Conservation (phyloP, 2,113 vertebrate species). For the Pampusana beccarii region DNA sequence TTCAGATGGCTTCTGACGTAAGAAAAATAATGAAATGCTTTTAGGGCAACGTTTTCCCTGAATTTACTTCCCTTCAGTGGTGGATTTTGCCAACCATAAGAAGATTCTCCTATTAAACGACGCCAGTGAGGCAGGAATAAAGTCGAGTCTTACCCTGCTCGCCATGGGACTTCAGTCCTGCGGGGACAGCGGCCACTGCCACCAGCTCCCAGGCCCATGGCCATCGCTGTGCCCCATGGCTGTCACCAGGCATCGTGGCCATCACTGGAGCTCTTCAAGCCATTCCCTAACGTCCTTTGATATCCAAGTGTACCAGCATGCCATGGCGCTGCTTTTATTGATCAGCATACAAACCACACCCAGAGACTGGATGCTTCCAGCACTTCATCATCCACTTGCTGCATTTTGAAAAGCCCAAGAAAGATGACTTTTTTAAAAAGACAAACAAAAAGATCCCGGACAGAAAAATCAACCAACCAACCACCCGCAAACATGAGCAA, state of each 20-base stretch:
- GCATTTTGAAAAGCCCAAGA: not conserved
- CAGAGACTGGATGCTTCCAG: not conserved
- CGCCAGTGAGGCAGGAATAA: rapidly evolving
- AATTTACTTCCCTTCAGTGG: not conserved
- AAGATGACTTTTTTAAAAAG: not conserved
- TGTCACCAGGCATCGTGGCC: not conserved
- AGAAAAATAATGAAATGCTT: not conserved
- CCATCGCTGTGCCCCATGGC: not conserved
- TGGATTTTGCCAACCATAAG: not conserved
- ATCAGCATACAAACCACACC: not conserved
- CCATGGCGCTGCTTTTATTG: not conserved
- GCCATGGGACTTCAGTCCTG: not conserved
- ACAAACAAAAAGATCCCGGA: not conserved
- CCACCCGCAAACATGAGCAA: rapidly evolving
- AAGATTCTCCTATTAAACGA: not conserved
- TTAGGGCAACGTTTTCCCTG: not conserved
- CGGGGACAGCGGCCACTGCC: not conserved
- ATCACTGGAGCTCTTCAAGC: not conserved
- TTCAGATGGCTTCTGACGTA: not conserved
- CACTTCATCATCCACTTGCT: not conserved
- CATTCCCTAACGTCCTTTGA: not conserved
- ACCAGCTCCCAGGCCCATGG: not conserved
- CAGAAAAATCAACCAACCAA: not conserved
- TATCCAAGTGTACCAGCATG: not conserved
- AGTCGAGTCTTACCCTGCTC: not conserved